A percentile compares a stretch with the other conserved stretches of the same genome.
Conservation (phyloP, 2,888 invertebrate genomes). For the Ariolimax columbianus region DNA sequence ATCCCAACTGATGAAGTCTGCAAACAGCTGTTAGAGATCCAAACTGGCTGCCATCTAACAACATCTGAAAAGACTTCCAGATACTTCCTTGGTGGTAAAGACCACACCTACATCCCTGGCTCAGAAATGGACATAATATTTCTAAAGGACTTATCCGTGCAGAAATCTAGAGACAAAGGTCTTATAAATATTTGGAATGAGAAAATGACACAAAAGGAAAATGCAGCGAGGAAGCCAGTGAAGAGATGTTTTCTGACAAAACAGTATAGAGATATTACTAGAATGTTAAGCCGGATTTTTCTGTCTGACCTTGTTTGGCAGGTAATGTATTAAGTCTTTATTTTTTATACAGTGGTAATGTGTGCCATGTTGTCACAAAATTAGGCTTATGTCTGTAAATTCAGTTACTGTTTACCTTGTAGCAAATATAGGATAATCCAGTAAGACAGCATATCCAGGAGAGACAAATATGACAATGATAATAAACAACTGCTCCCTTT, state of each 20-base stretch:
- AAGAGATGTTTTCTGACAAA: not conserved
- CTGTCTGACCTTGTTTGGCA: slow-evolving; percentile 55
- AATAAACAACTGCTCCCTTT: no score
- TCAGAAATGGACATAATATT: slow-evolving; percentile 65
- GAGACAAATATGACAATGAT: no score
- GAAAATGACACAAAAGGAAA: slow-evolving; percentile 61
- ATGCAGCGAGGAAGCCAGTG: slow-evolving; percentile 12
- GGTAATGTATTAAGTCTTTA: slow-evolving; percentile 19
- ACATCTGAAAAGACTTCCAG: slow-evolving; percentile 53
- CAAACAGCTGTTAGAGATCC: slow-evolving; percentile 66
- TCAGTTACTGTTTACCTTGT: no score
- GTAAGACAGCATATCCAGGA: no score
- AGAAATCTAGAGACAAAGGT: slow-evolving; percentile 64
- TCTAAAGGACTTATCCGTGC: slow-evolving; percentile 58
- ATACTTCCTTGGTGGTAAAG: slow-evolving; percentile 50
- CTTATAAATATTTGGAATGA: slow-evolving; percentile 68
- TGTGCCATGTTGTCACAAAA: no score
- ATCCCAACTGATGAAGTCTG: slow-evolving; percentile 69
- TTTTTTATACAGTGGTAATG: not conserved
- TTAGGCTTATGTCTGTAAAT: no score
- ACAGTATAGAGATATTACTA: not conserved
- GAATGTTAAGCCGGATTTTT: slow-evolving; percentile 39
- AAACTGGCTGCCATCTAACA: slow-evolving; percentile 61
- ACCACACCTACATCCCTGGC: slow-evolving; percentile 58
- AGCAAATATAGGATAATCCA: no score